These are phyloP conservation scores for Clarias magur DNA, from an alignment of 2,113 vertebrate genomes.

Conservation along the genomic window DNA sequence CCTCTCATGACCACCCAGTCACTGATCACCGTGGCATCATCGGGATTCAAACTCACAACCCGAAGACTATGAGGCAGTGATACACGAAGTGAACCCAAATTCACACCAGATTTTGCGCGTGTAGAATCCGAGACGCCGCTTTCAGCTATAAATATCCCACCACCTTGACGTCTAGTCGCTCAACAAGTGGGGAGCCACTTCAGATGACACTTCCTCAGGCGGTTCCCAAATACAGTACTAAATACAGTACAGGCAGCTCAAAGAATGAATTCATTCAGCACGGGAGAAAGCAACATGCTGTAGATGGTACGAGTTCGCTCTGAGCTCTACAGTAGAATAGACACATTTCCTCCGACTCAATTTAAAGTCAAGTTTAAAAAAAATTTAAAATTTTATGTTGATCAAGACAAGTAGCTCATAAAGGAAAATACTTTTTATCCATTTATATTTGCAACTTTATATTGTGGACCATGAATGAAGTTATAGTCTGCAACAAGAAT, in stretches of 20 bases:
- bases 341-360: not conserved
- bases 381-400: too few relatives aligned
- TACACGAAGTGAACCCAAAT: too few relatives aligned
- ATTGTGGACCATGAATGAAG: not conserved
- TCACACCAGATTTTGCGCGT: not conserved
- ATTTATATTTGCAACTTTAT: not conserved
- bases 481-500: not conserved
- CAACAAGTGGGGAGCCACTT: not conserved
- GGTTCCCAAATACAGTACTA: not conserved
- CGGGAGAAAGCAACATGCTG: too few relatives aligned
- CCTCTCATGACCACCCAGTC: not conserved
- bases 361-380: not conserved
- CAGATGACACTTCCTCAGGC: not conserved
- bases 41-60: not conserved
- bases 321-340: not conserved
- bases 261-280: not conserved
- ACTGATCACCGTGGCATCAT: not conserved
- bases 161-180: not conserved
- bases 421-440: not conserved
- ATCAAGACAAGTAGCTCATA: not conserved
- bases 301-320: not conserved
- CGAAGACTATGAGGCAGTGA: not conserved
- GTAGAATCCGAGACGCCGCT: not conserved
- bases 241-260: slow-evolving; percentile 17
- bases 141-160: slow-evolving; percentile 22